Base-by-base conservation (phyloP, 2,797 vertebrate genomes). In the Pipistrellus kuhlii region DNA sequence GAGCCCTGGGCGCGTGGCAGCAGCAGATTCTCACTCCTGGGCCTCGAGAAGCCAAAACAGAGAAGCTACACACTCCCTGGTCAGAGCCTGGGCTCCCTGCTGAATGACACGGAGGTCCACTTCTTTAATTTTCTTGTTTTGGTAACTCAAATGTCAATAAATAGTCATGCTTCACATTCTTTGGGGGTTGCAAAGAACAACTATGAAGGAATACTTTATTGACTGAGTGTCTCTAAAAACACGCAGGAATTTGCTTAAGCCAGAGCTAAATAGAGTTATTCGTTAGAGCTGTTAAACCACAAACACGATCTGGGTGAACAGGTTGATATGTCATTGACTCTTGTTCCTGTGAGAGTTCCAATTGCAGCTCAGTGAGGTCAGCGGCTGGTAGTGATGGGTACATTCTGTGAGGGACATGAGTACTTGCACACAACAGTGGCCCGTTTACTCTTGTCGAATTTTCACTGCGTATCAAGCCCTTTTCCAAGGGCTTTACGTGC, bases 381-480 rank as follows among this genome's bases (percentile, higher is more conserved):
- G 55, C 44, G 14, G 0, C 6, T 4, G 30, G 2, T 9, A 12
- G 68, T 1, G 32, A 4, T 3, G 44, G 12, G 59, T n/a, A 55
- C 6, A 5, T 64, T 41, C 30, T 35, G 32, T 53, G 81, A 53
- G 4, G 25, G 7, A 0, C 14, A 0, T 9, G 18, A 46, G 44
- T 6, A 3, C 27, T 18, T 41, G 38, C 1, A 2, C 0, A 0
- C 0, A 2, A 2, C 0, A 5, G 44, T 11, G 32, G n/a, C 25
- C 9, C 3, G 12, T 2, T 32, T 11, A 11, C 46, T 13, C 17
- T 7, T 15, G 20, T 23, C 4, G n/a, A 27, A 10, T 23, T 59
- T 75, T 69, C 2, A 18, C 48, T 55, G 0, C 1, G 2, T 4
- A 32, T 6, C 59, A 0, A 32, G 80, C 80, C 0, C n/a, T 48